Conservation (phyloP, 2,113 vertebrate genomes). For the Menidia beryllina region DNA sequence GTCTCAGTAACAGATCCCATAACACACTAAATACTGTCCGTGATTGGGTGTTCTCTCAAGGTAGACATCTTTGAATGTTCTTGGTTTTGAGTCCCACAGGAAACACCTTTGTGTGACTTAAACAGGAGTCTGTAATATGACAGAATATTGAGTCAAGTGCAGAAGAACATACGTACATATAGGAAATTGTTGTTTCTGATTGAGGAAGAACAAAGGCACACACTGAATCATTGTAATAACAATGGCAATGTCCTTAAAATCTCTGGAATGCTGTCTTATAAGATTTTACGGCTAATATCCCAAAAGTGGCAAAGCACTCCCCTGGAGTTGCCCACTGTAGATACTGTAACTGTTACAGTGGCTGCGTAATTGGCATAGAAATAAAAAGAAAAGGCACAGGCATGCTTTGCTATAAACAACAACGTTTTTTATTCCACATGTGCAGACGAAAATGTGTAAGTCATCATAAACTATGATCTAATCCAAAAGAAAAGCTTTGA, state of each 20-base stretch:
- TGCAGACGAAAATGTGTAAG: slow-evolving; percentile 47
- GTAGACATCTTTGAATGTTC: slow-evolving; percentile 15
- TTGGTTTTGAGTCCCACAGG: not conserved
- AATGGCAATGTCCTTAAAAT: not conserved
- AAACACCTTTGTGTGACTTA: not conserved
- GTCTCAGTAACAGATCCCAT: slow-evolving; percentile 53
- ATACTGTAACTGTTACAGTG: slow-evolving; percentile 35
- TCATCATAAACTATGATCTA: slow-evolving; percentile 49
- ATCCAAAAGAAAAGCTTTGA: slow-evolving; percentile 16
- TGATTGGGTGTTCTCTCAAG: slow-evolving; percentile 20
- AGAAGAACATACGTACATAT: not conserved
- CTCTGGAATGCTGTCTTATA: not conserved
- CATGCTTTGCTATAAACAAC: slow-evolving; percentile 54
- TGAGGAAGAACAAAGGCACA: not conserved
- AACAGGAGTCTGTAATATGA: not conserved
- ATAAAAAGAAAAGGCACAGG: slow-evolving; percentile 7
- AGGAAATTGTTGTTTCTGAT: not conserved
- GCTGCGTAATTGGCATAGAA: slow-evolving; percentile 35
- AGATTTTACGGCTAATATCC: not conserved
- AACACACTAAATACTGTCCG: slow-evolving; percentile 25
- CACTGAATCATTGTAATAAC: not conserved
- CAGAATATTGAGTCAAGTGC: not conserved
- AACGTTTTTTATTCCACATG: slow-evolving; percentile 44
- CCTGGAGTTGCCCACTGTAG: slow-evolving; percentile 1
- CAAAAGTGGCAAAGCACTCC: not conserved